phyloP scores from a whole-genome alignment of 2,888 invertebrate species.

The Acleris emargana region DNA sequence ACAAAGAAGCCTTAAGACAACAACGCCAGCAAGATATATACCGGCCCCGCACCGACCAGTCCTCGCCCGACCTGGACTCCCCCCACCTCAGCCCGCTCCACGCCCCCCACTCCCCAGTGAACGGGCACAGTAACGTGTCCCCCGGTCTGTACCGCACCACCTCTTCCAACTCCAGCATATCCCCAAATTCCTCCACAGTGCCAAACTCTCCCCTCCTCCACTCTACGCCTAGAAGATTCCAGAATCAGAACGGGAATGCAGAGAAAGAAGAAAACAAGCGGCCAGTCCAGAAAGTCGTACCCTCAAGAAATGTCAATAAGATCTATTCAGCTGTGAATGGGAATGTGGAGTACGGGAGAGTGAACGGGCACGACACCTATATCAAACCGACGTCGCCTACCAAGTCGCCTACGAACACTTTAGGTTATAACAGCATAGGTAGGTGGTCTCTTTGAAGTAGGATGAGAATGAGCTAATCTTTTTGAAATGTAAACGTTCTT shows the following conservation, averaged over 20 bases:
- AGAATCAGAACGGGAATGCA: constrained; percentile 65
- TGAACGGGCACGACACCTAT: constrained; percentile 77
- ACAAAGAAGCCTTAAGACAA: constrained; percentile 94
- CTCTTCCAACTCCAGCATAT: constrained; percentile 61
- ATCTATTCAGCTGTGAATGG: constrained; percentile 81
- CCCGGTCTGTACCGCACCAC: constrained; percentile 68
- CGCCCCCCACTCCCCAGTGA: constrained; percentile 79
- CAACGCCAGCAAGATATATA: constrained; percentile 93
- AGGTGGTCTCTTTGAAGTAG: neutral
- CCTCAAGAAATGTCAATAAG: constrained; percentile 86
- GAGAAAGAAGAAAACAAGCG: constrained; percentile 84
- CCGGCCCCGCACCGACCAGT: constrained; percentile 85
- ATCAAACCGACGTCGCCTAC: constrained; percentile 87
- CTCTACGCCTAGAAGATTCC: constrained; percentile 78
- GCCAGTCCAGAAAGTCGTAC: constrained; percentile 91
- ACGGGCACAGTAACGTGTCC: constrained; percentile 83
- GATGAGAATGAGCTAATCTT: neutral
- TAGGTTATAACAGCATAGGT: constrained; percentile 82
- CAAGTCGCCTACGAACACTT: constrained; percentile 83
- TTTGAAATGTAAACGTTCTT: neutral
- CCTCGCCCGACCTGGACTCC: constrained; percentile 81
- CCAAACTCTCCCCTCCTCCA: constrained; percentile 77
- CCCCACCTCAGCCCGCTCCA: constrained; percentile 80
- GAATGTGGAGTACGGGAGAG: constrained; percentile 64
- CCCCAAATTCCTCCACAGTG: constrained; percentile 65